Conservation (phyloP, 2,113 vertebrate species). For the Trogon surrucura region DNA sequence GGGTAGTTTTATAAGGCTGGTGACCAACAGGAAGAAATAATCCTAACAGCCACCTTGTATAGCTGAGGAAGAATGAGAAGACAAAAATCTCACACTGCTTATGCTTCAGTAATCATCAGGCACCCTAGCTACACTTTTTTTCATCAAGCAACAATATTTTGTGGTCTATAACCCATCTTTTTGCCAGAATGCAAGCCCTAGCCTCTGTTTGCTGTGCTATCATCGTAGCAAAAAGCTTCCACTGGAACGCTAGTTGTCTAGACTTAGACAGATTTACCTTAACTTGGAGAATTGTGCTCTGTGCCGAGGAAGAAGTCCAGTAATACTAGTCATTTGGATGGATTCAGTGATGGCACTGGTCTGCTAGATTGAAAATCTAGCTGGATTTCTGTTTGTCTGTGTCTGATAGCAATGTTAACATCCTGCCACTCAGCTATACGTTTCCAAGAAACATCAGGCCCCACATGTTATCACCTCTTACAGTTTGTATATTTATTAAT, state of each 20-base stretch:
- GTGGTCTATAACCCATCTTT: background rate
- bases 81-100: background rate
- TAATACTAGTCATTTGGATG: background rate
- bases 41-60: background rate
- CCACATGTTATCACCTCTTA: background rate
- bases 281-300: background rate
- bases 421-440: too few relatives aligned
- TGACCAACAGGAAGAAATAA: background rate
- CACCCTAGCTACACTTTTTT: background rate
- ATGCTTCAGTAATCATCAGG: background rate
- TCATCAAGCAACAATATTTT: background rate
- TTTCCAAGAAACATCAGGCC: background rate
- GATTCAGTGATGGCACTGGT: constrained; percentile 18
- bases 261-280: background rate
- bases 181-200: background rate
- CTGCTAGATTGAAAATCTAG: background rate
- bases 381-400: background rate
- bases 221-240: background rate
- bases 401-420: background rate
- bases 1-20: background rate
- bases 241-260: background rate
- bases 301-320: constrained; percentile 4
- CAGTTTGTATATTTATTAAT: background rate
- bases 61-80: background rate
- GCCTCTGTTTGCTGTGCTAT: constrained; percentile 6